phyloP scores from a whole-genome alignment of 1,140 invertebrate species.

The Drosophila sturtevanti region DNA sequence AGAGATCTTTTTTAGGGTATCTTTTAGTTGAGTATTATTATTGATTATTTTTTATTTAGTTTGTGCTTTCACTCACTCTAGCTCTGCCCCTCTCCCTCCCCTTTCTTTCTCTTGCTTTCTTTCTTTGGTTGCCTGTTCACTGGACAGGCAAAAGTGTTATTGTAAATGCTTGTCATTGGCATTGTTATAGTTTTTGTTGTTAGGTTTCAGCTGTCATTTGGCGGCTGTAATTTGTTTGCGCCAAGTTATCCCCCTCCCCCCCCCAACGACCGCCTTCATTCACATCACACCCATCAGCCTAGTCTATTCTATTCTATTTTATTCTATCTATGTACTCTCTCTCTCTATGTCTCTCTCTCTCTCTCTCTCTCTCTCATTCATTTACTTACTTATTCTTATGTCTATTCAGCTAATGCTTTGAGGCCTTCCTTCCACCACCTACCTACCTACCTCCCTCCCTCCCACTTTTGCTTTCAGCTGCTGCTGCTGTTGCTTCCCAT shows the following conservation, averaged over 20 bases:
- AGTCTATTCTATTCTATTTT: no score
- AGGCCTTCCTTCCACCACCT: background rate
- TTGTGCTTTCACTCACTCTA: background rate
- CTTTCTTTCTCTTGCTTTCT: background rate
- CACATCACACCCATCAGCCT: no score
- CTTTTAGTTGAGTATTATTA: background rate
- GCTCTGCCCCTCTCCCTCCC: no score
- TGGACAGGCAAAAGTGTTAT: slow-evolving; percentile 41
- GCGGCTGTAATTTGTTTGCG: slow-evolving; percentile 69
- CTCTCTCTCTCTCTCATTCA: background rate
- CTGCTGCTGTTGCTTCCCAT: slow-evolving; percentile 61
- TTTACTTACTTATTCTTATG: slow-evolving; percentile 21
- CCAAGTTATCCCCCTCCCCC: slow-evolving; percentile 21
- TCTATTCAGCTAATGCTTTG: slow-evolving; percentile 36
- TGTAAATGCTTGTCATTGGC: slow-evolving; percentile 37
- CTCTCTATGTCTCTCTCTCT: background rate
- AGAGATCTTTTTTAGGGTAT: background rate
- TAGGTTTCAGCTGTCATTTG: slow-evolving; percentile 63
- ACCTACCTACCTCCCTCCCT: slow-evolving; percentile 26
- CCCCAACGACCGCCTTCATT: background rate
- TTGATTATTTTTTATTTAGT: background rate
- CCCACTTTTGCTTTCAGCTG: slow-evolving; percentile 70
- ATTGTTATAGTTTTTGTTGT: slow-evolving; percentile 47
- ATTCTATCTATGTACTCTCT: no score
- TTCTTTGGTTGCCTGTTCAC: slow-evolving; percentile 5